Percentiles rank a stretch among this genome's conserved stretches.
Conservation (phyloP, 2,888 invertebrate genomes). For the Neoscelio sp. region DNA sequence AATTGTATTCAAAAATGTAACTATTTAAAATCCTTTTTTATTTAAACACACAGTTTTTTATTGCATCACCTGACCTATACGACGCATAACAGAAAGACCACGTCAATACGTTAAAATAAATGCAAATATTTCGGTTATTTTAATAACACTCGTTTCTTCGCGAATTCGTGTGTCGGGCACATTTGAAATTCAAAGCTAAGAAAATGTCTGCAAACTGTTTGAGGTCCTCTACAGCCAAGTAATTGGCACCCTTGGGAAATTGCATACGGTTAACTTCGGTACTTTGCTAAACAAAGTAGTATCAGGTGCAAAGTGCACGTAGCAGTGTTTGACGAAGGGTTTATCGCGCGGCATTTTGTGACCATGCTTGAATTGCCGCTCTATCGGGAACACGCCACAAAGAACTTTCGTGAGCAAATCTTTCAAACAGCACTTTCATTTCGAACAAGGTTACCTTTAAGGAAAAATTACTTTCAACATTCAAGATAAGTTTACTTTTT, state of each 20-base stretch:
- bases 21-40: no score
- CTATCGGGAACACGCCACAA: constrained; percentile 40
- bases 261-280: constrained; percentile 49
- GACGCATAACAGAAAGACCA: no score
- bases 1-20: no score
- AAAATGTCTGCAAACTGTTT: constrained; percentile 37
- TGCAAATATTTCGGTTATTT: constrained; percentile 18
- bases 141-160: constrained; percentile 24
- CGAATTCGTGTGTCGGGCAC: constrained; percentile 21
- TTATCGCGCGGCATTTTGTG: constrained; percentile 60
- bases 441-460: background rate
- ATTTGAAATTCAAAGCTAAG: constrained; percentile 62
- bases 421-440: constrained; percentile 12
- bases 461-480: no score
- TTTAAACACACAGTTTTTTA: no score
- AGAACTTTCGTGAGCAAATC: constrained; percentile 38
- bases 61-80: no score
- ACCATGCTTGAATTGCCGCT: constrained; percentile 30
- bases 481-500: no score
- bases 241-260: constrained; percentile 66
- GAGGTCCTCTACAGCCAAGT: constrained; percentile 40
- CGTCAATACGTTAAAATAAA: background rate
- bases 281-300: constrained; percentile 60
- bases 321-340: constrained; percentile 60
- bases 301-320: constrained; percentile 61